Base-by-base conservation (phyloP, 2,113 vertebrate genomes). In the Tretioscincus oriximinensis region DNA sequence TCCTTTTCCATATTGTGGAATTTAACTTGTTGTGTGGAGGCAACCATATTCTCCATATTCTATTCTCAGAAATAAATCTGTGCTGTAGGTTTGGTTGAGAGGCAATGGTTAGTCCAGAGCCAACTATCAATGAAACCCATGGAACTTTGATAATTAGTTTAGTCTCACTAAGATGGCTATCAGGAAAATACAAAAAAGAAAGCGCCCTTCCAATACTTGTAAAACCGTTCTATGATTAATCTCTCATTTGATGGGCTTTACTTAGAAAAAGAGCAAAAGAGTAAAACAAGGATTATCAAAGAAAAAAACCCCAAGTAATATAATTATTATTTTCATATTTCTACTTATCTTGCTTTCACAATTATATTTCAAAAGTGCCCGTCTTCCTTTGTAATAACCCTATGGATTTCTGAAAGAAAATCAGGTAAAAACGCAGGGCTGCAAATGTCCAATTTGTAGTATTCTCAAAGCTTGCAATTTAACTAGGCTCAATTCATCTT, bases 401-500 rank as follows among this genome's bases (percentile, higher is more conserved):
- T 24, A 20, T 3, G 28, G 20, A 68, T n/a, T 26, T 28, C 22
- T 16, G 24, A 69, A 58, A 31, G 49, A 28, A 74, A 73, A 24
- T 31, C 74, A 47, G 54, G 58, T 28, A 73, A 45, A 72, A 73
- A 26, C 73, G 51, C 51, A 77, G 47, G 45, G 64, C 76, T 28
- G 26, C 65, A 68, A 76, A 60, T 35, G 26, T 20, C 73, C 35
- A 63, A 47, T 24, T 73, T 66, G 73, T 60, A 45, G 51, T 54
- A 81, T 81, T 81, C 80, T 26, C 69, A 28, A 61, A 9, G 65
- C 47, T 69, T 65, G 65, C 31, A 81, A 81, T 81, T 76, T 24
- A 65, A 75, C 69, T 67, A 45, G 75, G 80, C 51, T 81, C 29
- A 74, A 64, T 74, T 75, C 73, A 75, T 75, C 64, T 81, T 69